These are phyloP conservation scores for Diabrotica virgifera DNA, from an alignment of 1,140 invertebrate genomes.

Conservation along the genomic window DNA sequence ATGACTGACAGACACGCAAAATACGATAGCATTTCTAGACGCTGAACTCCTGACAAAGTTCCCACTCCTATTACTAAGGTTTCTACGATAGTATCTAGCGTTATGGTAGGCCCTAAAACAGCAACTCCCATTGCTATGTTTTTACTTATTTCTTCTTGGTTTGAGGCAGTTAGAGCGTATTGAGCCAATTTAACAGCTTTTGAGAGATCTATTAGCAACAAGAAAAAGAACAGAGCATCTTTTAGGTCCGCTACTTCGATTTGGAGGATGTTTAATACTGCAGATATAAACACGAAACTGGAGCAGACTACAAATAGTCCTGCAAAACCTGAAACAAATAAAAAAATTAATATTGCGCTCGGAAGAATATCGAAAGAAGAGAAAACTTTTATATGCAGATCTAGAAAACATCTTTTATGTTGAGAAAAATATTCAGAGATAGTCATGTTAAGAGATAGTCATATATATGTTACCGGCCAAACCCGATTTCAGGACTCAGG, in stretches of 20 bases:
- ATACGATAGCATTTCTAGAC: conserved; percentile 36
- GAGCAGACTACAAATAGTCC: conserved; percentile 84
- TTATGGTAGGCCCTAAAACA: conserved; percentile 70
- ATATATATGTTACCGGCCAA: no score
- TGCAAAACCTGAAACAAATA: conserved; percentile 60
- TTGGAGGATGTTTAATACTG: conserved; percentile 35
- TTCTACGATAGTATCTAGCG: conserved; percentile 73
- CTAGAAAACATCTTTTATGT: no score
- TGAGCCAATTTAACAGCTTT: conserved; percentile 71
- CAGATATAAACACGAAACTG: conserved; percentile 52
- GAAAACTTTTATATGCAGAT: no score
- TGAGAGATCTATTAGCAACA: conserved; percentile 67
- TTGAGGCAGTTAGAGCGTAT: conserved; percentile 65
- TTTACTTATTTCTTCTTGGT: conserved; percentile 56
- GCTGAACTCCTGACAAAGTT: conserved; percentile 60
- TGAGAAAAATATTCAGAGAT: no score
- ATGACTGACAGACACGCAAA: conserved; percentile 39
- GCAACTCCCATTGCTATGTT: conserved; percentile 72
- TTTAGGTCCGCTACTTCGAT: conserved; percentile 36
- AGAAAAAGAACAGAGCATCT: conserved; percentile 35
- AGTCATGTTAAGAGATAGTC: no score
- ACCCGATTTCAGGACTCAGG: no score
- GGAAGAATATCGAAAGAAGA: no score
- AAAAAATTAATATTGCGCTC: no score
- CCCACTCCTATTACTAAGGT: conserved; percentile 74